Conservation (phyloP, 2,888 invertebrate genomes). For the Sylvicola cinctus region DNA sequence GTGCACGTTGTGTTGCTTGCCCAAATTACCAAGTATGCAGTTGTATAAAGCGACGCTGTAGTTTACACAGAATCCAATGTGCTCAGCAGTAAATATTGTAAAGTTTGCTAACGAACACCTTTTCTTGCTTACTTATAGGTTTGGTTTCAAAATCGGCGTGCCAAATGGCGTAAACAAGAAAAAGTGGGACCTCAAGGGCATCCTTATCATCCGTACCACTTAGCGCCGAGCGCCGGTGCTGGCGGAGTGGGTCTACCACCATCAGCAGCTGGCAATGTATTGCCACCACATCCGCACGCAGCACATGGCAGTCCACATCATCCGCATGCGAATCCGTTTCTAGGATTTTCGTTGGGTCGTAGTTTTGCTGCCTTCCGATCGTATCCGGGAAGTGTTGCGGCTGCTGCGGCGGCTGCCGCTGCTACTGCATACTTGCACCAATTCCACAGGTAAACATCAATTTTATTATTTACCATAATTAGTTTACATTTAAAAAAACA, state of each 20-base stretch:
- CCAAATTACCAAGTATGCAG: too few species aligned
- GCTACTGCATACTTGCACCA: constrained; percentile 36
- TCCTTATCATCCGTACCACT: constrained; percentile 64
- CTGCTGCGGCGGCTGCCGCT: constrained; percentile 31
- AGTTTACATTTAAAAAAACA: neutral
- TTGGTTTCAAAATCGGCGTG: constrained; percentile 83
- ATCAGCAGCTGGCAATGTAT: constrained; percentile 40
- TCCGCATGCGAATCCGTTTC: constrained; percentile 37
- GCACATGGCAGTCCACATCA: constrained; percentile 54
- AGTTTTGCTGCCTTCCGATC: constrained; percentile 52
- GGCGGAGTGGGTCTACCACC: constrained; percentile 42
- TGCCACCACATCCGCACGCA: constrained; percentile 58
- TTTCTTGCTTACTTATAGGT: constrained; percentile 50
- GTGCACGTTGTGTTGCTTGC: too few species aligned
- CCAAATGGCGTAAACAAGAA: constrained; percentile 86
- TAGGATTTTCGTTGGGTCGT: neutral
- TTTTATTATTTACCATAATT: neutral
- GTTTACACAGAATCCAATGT: too few species aligned
- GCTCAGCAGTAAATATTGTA: too few species aligned
- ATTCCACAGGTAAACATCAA: constrained; percentile 26
- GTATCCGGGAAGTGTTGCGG: constrained; percentile 31
- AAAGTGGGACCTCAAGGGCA: constrained; percentile 81
- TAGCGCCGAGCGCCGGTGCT: constrained; percentile 21
- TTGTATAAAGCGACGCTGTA: too few species aligned
- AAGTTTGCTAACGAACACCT: neutral